Base-by-base conservation (phyloP, 2,113 vertebrate species). In the Circaetus gallicus region DNA sequence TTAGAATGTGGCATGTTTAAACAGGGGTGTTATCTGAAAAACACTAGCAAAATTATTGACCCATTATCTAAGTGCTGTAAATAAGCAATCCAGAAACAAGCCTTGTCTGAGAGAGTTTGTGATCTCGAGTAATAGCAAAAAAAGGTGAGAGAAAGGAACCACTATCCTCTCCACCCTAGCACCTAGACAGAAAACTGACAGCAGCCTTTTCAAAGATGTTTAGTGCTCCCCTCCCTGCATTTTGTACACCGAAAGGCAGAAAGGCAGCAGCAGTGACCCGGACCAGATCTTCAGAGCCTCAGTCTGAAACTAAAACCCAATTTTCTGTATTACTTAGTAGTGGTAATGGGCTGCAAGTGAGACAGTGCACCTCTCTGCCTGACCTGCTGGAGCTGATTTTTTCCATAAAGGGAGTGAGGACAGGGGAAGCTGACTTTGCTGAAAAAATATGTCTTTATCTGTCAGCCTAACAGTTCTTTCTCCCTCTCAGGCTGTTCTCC, bases 401-500 rank as follows among this genome's bases (percentile, higher is more conserved):
- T 31, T 58, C 80, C 55, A 22, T 12, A 22, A 45, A 76, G 43
- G 36, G 66, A 55, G 32, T 4, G 43, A 85, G 53, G 43, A 12
- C 55, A 38, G 22, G 59, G 62, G 13, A 29, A 32, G 29, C 24
- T 50, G 62, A 5, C 69, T 58, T 50, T 63, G 12, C 18, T 62
- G 32, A 17, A 38, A 25, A 52, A 36, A 38, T 16, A 20, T 0
- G 13, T 24, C 31, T 25, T 52, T 50, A 11, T 69, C 22, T 74
- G 3, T 16, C 22, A 20, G 0, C 47, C 49, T 22, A 32, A 24
- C 9, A 4, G 3, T 10, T 40, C 7, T 80, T 50, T 50, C 47
- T 92, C 52, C 53, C n/a, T 93, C 52, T 19, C 98, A 99, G 99
- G 99, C 97, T 99, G 69, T 99, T 99, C 98, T 99, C 99, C 82